Percentiles rank a stretch among this genome's conserved stretches.
phyloP scores from a whole-genome alignment of 1,140 invertebrate genomes.

The Hermatobates lingyangjiaoensis region DNA sequence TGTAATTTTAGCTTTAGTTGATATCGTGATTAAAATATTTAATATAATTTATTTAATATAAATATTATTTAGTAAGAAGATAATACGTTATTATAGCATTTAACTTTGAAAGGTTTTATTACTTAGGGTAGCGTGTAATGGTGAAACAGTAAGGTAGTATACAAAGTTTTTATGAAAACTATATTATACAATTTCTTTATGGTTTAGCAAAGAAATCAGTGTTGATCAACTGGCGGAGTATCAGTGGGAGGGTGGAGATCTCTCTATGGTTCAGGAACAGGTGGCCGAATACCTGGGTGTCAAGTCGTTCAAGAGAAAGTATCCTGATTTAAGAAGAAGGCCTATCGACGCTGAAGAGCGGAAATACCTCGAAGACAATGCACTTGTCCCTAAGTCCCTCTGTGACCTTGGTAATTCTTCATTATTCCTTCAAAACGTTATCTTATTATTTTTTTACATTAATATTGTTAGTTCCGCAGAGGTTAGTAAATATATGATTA shows the following conservation, averaged over 20 bases:
- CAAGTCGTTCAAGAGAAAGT: slow-evolving; percentile 88
- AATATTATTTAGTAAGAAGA: too few relatives aligned
- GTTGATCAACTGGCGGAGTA: slow-evolving; percentile 84
- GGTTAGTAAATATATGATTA: too few relatives aligned
- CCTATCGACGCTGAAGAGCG: slow-evolving; percentile 75
- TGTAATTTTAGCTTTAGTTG: too few relatives aligned
- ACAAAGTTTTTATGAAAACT: not conserved
- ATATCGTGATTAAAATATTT: too few relatives aligned
- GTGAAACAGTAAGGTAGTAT: slow-evolving; percentile 4
- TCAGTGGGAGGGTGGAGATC: slow-evolving; percentile 61
- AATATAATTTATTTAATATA: too few relatives aligned
- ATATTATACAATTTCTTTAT: not conserved
- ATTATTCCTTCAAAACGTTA: too few relatives aligned
- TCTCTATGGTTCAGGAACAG: slow-evolving; percentile 79
- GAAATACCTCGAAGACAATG: slow-evolving; percentile 65
- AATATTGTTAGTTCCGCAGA: too few relatives aligned
- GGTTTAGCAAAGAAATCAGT: slow-evolving; percentile 37
- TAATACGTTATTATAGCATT: too few relatives aligned
- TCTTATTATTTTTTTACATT: too few relatives aligned
- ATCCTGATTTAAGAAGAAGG: slow-evolving; percentile 71
- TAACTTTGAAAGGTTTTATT: too few relatives aligned
- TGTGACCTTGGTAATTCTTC: slow-evolving; percentile 58
- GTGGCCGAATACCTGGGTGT: slow-evolving; percentile 79
- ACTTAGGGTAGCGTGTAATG: too few relatives aligned
- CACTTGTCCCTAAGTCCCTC: slow-evolving; percentile 73